Evolutionary conservation across 2,888 invertebrate species (phyloP).

Genomic region (Allophyes oxyacanthae): DNA sequence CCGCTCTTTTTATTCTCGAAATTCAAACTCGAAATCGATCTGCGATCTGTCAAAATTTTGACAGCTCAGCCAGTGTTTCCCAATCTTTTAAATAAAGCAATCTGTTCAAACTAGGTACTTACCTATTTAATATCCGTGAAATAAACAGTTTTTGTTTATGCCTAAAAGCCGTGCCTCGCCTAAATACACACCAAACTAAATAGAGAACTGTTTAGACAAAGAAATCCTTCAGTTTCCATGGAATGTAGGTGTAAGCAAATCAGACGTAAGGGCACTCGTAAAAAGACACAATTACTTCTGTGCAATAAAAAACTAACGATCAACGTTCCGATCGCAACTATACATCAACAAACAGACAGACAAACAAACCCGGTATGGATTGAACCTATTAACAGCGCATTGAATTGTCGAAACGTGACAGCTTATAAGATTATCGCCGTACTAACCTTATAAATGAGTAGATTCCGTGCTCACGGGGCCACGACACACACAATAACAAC

Average conservation of each 20-base stretch:
- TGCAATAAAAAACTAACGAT: constrained; percentile 74
- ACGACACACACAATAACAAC: constrained; percentile 40
- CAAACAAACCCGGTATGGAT: constrained; percentile 76
- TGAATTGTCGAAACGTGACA: constrained; percentile 83
- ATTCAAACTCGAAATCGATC: constrained; percentile 22
- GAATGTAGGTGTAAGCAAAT: constrained; percentile 68
- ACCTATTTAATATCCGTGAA: constrained; percentile 22
- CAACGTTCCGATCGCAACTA: constrained; percentile 52
- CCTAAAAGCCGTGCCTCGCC: constrained; percentile 26
- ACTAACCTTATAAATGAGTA: constrained; percentile 68
- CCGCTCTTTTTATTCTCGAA: constrained; percentile 3
- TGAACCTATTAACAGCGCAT: constrained; percentile 73
- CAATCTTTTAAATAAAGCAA: constrained; percentile 40
- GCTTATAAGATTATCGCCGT: constrained; percentile 70
- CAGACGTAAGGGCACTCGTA: constrained; percentile 52
- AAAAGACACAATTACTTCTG: constrained; percentile 65
- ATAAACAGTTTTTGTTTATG: constrained; percentile 39
- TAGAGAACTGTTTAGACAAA: constrained; percentile 69
- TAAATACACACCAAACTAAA: constrained; percentile 59
- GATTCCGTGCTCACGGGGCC: constrained; percentile 31
- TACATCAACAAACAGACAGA: constrained; percentile 69
- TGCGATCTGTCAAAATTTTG: constrained; percentile 44
- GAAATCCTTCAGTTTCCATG: constrained; percentile 67
- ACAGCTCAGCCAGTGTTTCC: constrained; percentile 30
- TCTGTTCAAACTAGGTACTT: too few relatives aligned